These are phyloP conservation scores for Ephialtes manifestator DNA, from an alignment of 2,888 invertebrate species.

Conservation along the genomic window DNA sequence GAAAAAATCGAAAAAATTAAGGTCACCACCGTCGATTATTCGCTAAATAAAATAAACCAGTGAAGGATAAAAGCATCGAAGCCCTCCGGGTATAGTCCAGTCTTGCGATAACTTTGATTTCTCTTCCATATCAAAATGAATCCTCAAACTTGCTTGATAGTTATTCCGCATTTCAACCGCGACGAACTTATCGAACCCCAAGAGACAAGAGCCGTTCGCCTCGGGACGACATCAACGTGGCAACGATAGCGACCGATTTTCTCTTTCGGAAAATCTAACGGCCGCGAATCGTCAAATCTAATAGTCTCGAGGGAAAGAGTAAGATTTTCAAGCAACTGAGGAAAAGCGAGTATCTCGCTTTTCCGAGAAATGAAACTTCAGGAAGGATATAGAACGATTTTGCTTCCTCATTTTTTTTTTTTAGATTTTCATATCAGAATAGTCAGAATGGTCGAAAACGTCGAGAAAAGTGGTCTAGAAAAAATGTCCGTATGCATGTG, in stretches of 20 bases:
- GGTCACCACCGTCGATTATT: background rate
- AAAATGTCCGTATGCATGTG: no score
- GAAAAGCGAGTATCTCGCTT: constrained; percentile 29
- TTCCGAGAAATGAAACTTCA: constrained; percentile 25
- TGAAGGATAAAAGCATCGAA: background rate
- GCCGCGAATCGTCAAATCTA: constrained; percentile 57
- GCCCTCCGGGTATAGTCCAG: background rate
- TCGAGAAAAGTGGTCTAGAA: no score
- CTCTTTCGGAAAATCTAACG: constrained; percentile 56
- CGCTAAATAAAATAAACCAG: background rate
- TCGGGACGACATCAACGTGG: constrained; percentile 41
- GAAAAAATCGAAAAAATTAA: background rate
- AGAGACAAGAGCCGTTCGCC: constrained; percentile 19
- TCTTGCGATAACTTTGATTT: constrained; percentile 51
- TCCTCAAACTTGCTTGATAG: constrained; percentile 38
- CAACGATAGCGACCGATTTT: constrained; percentile 52
- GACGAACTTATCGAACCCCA: constrained; percentile 44
- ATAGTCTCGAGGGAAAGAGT: constrained; percentile 45
- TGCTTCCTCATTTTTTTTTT: no score
- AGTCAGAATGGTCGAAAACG: no score
- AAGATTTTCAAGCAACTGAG: background rate
- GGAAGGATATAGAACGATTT: no score
- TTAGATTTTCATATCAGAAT: no score
- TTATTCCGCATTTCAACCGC: constrained; percentile 8
- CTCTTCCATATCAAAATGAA: constrained; percentile 17